Percentiles rank a stretch among this genome's conserved stretches.
Conservation (phyloP, 92 coral and sea anemone genomes). For the Pocillopora grandis region DNA sequence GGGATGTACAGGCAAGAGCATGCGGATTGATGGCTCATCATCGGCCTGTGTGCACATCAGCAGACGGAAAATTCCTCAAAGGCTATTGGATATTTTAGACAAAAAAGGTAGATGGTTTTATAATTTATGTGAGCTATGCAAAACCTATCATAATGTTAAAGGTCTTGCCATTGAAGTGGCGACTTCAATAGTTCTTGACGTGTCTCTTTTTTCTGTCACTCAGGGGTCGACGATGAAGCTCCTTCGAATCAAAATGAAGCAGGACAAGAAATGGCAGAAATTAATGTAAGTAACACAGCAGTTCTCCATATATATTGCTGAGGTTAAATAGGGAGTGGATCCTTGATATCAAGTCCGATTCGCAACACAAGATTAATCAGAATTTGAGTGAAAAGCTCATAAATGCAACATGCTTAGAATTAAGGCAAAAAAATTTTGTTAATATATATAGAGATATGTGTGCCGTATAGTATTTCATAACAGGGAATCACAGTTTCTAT, state of each 20-base stretch:
- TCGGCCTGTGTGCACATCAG: not conserved
- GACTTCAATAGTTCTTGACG: slow-evolving; percentile 1
- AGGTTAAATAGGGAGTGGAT: not conserved
- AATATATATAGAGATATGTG: too few species aligned
- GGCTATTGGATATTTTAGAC: not conserved
- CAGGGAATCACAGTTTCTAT: not conserved
- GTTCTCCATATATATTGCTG: not conserved
- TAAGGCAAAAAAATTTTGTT: not conserved
- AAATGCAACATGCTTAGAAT: not conserved
- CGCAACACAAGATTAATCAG: not conserved
- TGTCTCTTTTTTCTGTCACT: not conserved
- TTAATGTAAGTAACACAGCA: not conserved
- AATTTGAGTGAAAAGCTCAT: not conserved
- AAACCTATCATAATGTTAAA: too few species aligned
- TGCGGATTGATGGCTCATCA: not conserved
- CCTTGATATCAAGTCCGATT: not conserved
- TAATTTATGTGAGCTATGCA: too few species aligned
- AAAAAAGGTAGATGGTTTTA: too few species aligned
- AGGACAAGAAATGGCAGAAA: not conserved
- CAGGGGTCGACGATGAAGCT: not conserved
- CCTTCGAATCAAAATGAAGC: not conserved
- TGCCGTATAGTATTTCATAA: not conserved
- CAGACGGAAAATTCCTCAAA: not conserved
- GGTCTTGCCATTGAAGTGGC: not conserved
- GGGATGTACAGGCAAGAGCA: slow-evolving; percentile 18